These are phyloP conservation scores for Psilanteris sp. DNA, from an alignment of 1,140 invertebrate genomes.

Conservation along the genomic window DNA sequence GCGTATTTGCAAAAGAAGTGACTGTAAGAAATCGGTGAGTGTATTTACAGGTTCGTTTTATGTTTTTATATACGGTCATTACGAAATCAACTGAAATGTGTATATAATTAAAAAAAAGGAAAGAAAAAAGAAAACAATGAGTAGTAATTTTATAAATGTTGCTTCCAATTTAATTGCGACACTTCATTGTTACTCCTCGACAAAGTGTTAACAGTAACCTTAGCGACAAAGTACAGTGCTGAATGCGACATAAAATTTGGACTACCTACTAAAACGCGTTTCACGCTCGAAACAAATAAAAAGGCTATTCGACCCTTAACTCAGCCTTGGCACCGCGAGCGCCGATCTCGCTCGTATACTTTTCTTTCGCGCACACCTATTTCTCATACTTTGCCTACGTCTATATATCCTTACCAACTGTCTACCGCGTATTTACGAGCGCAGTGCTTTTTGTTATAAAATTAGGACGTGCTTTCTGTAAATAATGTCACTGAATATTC, in stretches of 20 bases:
- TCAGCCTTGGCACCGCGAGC: constrained; percentile 31
- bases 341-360: constrained; percentile 22
- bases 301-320: constrained; percentile 24
- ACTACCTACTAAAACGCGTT: background rate
- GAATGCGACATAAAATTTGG: constrained; percentile 33
- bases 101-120: too few species aligned
- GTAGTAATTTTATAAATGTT: too few species aligned
- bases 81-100: too few species aligned
- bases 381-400: constrained; percentile 42
- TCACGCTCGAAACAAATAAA: constrained; percentile 29
- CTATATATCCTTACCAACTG: constrained; percentile 39
- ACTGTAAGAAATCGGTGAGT: too few species aligned
- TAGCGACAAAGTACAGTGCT: too few species aligned
- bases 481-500: constrained; percentile 47
- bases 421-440: constrained; percentile 42
- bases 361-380: constrained; percentile 39
- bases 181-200: too few species aligned
- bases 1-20: too few species aligned
- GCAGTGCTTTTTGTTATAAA: constrained; percentile 40
- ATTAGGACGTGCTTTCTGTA: constrained; percentile 49
- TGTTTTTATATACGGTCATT: too few species aligned
- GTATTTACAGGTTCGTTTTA: too few species aligned
- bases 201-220: too few species aligned
- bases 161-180: too few species aligned
- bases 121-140: too few species aligned